These are phyloP conservation scores for Aldrovandia affinis DNA, from an alignment of 2,797 vertebrate species.

Conservation along the genomic window DNA sequence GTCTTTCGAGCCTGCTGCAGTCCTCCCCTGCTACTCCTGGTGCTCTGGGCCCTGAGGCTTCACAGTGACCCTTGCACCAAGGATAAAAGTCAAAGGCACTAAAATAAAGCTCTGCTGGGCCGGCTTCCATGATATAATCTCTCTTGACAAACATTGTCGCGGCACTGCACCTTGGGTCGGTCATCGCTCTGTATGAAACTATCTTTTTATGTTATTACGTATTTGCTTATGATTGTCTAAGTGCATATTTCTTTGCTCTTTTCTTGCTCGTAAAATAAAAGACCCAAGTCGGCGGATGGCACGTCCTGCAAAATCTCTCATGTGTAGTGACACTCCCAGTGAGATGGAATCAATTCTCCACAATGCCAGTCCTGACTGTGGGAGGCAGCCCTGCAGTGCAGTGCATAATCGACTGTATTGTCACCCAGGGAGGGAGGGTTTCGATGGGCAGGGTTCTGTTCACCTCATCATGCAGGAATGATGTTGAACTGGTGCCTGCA, in stretches of 20 bases:
- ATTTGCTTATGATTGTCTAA: not conserved
- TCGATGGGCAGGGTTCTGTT: no score
- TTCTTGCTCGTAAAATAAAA: not conserved
- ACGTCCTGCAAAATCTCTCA: not conserved
- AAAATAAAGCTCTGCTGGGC: not conserved
- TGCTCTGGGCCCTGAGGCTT: not conserved
- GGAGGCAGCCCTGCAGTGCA: no score
- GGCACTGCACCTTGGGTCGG: not conserved
- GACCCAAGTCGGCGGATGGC: not conserved
- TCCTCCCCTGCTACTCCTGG: not conserved
- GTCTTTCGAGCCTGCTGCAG: not conserved
- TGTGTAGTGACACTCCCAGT: not conserved
- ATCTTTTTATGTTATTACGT: not conserved
- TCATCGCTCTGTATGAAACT: not conserved
- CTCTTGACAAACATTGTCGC: not conserved
- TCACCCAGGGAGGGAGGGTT: no score
- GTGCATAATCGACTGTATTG: no score
- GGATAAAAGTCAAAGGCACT: not conserved
- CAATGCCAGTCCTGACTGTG: no score
- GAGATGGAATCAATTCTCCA: no score
- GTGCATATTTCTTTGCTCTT: not conserved
- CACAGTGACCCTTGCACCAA: slow-evolving; percentile 19
- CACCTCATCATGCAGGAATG: no score
- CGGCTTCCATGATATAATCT: not conserved
- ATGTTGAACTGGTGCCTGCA: no score